These are phyloP conservation scores for Prunella himalayana DNA, from an alignment of 2,113 vertebrate species.

Conservation along the genomic window DNA sequence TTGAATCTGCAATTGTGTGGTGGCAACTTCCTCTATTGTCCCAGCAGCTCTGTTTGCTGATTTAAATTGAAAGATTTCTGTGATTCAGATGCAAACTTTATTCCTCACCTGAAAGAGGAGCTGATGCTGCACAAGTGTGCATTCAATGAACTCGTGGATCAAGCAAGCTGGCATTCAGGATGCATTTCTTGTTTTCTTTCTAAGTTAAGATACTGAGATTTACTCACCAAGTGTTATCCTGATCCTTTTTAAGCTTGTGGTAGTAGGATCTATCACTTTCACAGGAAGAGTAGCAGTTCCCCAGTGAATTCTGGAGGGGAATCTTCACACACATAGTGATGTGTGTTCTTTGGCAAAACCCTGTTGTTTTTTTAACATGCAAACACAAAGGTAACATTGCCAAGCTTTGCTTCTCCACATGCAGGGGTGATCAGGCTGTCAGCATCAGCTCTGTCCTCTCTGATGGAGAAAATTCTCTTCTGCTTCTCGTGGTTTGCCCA, in stretches of 20 bases:
- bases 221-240: not conserved
- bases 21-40: not conserved
- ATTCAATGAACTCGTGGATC: not conserved
- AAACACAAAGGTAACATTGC: not conserved
- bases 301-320: not conserved
- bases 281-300: not conserved
- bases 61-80: not conserved
- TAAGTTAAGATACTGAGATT: not conserved
- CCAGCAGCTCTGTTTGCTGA: not conserved
- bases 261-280: not conserved
- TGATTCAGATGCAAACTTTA: not conserved
- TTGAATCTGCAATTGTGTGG: not conserved
- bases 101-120: not conserved
- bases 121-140: rapidly evolving
- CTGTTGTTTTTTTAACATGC: not conserved
- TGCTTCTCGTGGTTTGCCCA: not conserved
- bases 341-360: not conserved
- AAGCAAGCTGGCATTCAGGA: not conserved
- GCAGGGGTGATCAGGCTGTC: not conserved
- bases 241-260: not conserved
- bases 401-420: not conserved
- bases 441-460: not conserved
- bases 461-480: not conserved
- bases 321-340: not conserved
- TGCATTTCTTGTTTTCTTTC: not conserved